These are phyloP conservation scores for Marcusenius ussheri DNA, from an alignment of 2,113 vertebrate species.

Conservation along the genomic window DNA sequence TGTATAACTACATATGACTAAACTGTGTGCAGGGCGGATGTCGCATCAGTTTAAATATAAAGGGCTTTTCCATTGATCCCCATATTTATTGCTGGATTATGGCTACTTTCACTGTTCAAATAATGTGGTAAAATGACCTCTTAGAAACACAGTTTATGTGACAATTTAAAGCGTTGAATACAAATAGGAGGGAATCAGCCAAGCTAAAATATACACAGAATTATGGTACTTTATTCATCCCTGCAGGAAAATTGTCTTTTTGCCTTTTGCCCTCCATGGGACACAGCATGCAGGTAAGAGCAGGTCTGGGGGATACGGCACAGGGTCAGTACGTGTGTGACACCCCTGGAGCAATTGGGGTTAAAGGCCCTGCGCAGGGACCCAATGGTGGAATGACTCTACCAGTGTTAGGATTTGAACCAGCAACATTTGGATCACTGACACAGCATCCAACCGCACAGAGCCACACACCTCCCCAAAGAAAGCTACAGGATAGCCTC, in stretches of 20 bases:
- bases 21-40: not conserved
- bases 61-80: not conserved
- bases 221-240: not conserved
- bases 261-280: not conserved
- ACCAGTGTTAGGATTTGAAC: not conserved
- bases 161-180: not conserved
- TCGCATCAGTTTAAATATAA: not conserved
- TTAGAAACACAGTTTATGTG: not conserved
- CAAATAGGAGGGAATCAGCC: not conserved
- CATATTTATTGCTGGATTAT: not conserved
- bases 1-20: not conserved
- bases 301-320: not conserved
- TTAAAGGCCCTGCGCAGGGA: not conserved
- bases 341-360: not conserved
- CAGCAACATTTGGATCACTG: not conserved
- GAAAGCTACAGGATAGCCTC: not conserved
- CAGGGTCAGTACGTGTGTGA: not conserved
- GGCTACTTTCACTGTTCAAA: not conserved
- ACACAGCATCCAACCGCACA: not conserved
- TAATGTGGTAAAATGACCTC: not conserved
- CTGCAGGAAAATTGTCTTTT: not conserved
- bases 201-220: not conserved
- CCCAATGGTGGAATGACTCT: not conserved
- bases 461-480: not conserved
- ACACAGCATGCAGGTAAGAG: not conserved